Evolutionary conservation across 2,113 vertebrate species (phyloP).

Genomic region (Rhea americana): DNA sequence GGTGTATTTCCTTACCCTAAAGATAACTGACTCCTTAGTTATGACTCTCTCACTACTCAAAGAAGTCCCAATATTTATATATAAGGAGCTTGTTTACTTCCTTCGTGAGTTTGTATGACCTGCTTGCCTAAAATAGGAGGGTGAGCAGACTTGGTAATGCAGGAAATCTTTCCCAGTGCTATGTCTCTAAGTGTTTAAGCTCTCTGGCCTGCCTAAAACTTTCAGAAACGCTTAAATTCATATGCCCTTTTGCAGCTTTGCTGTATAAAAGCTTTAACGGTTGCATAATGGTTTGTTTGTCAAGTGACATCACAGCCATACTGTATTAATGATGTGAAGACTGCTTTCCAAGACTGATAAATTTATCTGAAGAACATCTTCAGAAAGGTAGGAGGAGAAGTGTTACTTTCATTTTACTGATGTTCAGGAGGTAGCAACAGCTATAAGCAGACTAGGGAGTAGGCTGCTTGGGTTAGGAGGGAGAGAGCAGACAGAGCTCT

Average conservation of each 20-base stretch:
- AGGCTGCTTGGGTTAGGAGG: fast-evolving
- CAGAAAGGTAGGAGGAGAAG: neutral
- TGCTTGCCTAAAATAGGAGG: neutral
- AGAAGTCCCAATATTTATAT: slow-evolving; percentile 1
- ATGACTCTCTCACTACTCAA: neutral
- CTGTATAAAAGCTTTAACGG: neutral
- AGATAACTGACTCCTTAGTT: neutral
- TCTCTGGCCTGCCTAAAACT: neutral
- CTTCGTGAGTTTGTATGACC: neutral
- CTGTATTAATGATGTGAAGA: neutral
- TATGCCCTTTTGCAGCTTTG: neutral
- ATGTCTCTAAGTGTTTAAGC: neutral
- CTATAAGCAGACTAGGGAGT: neutral
- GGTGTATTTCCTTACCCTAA: neutral
- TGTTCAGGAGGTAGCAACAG: fast-evolving
- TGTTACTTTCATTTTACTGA: neutral
- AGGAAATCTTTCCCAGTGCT: neutral
- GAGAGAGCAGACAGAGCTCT: fast-evolving
- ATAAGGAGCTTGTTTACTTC: slow-evolving; percentile 32
- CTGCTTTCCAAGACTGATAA: neutral
- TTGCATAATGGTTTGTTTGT: neutral
- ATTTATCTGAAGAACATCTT: neutral
- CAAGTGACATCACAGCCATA: neutral
- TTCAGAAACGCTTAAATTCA: neutral
- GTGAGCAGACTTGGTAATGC: neutral